Conservation (phyloP, 64 coral and sea anemone genomes). For the Montipora sp. region DNA sequence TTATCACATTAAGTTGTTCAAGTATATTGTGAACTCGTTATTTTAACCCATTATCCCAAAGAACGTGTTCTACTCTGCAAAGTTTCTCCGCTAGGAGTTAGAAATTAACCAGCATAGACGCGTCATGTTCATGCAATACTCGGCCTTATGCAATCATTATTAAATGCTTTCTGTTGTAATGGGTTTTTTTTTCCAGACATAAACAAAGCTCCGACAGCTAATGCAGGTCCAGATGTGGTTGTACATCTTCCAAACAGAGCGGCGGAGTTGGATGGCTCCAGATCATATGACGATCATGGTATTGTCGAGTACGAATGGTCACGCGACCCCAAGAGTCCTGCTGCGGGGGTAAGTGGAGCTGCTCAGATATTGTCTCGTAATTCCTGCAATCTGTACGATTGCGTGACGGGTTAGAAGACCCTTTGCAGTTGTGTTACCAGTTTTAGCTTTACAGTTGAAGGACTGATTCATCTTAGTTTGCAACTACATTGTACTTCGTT, state of each 20-base stretch:
- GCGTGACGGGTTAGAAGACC: no score
- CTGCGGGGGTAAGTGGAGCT: slow-evolving; percentile 85
- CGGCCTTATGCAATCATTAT: no score
- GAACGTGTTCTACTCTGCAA: no score
- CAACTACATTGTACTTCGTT: no score
- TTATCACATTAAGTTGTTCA: no score
- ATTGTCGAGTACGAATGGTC: slow-evolving; percentile 86
- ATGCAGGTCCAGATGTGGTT: slow-evolving; percentile 91
- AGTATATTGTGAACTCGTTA: no score
- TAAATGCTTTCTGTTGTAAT: background rate
- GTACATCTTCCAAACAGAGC: slow-evolving; percentile 94
- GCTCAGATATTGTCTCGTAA: background rate
- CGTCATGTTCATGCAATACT: no score
- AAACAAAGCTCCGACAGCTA: slow-evolving; percentile 78
- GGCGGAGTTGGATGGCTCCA: slow-evolving; percentile 86
- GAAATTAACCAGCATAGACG: no score
- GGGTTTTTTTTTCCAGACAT: slow-evolving; percentile 63
- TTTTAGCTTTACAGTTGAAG: no score
- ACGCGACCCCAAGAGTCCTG: slow-evolving; percentile 94
- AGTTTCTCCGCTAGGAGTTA: fast-evolving
- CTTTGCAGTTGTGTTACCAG: no score
- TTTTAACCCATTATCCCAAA: no score
- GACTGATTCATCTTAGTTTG: no score
- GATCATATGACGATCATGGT: slow-evolving; percentile 88
- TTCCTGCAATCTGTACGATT: background rate